A percentile compares a stretch with the other conserved stretches of the same genome.
Evolutionary conservation across 2,888 invertebrate species (phyloP).

Genomic region (Trichopria drosophilae): DNA sequence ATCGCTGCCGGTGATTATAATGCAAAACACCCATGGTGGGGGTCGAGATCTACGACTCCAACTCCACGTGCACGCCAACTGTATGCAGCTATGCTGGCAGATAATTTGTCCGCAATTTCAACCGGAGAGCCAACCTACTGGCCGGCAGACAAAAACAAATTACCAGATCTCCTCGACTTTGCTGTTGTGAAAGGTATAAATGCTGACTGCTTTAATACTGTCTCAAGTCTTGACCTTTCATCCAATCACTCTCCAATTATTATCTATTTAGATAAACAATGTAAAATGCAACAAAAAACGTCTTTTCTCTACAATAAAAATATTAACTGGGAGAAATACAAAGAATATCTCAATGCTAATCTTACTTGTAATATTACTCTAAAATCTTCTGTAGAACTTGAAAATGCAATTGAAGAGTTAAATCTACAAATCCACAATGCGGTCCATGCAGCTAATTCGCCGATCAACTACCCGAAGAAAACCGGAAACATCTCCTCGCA

Average conservation of each 20-base stretch:
- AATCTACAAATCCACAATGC: background rate
- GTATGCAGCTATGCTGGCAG: no score
- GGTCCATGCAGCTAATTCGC: background rate
- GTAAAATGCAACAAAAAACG: background rate
- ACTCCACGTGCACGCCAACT: conserved; percentile 10
- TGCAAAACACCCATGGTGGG: conserved; percentile 33
- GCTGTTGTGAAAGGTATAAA: conserved; percentile 34
- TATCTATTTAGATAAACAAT: conserved; percentile 27
- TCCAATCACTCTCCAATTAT: conserved; percentile 39
- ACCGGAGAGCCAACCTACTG: no score
- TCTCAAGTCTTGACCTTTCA: conserved; percentile 34
- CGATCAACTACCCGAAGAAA: background rate
- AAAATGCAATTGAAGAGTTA: background rate
- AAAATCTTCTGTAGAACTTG: background rate
- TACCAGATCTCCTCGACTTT: conserved; percentile 39
- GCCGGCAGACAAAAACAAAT: conserved; percentile 36
- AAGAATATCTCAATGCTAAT: background rate
- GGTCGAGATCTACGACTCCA: conserved; percentile 27
- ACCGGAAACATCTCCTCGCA: background rate
- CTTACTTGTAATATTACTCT: no score
- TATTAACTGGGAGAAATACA: conserved; percentile 1
- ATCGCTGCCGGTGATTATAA: conserved; percentile 28
- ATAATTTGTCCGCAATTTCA: no score
- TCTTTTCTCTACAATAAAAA: background rate
- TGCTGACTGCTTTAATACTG: conserved; percentile 23